phyloP scores from a whole-genome alignment of 2,113 vertebrate genomes.

The Leucopternis melanops region DNA sequence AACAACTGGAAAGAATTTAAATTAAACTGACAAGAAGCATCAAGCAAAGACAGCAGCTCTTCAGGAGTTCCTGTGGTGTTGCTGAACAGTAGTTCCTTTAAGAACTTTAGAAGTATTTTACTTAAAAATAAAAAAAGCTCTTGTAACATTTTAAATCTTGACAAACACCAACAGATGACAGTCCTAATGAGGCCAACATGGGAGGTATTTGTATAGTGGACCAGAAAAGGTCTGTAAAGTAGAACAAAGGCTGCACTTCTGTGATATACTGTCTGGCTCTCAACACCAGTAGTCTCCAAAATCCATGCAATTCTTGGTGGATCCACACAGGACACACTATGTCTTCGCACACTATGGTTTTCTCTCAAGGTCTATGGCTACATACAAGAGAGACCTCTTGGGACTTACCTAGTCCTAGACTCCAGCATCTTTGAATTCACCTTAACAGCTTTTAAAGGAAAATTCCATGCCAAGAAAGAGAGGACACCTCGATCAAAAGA shows the following conservation, averaged over 20 bases:
- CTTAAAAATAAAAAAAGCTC: neutral
- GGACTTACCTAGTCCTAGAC: neutral
- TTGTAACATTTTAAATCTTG: neutral
- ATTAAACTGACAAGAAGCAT: neutral
- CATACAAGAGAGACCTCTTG: neutral
- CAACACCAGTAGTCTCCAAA: neutral
- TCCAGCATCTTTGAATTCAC: neutral
- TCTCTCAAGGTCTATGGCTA: neutral
- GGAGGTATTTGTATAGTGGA: neutral
- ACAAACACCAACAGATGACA: neutral
- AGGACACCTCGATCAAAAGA: neutral
- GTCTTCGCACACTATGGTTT: neutral
- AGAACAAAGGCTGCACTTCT: neutral
- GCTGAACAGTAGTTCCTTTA: neutral
- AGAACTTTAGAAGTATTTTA: neutral
- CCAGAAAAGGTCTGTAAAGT: neutral
- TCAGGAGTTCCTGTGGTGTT: neutral
- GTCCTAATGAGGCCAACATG: neutral
- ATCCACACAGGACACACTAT: neutral
- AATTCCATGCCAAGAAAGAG: neutral
- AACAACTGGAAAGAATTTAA: neutral
- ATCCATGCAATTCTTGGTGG: neutral
- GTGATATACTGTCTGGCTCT: neutral
- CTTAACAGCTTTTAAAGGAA: neutral
- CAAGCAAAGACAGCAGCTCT: neutral